Conservation (phyloP, 2,888 invertebrate species). For the Ceriagrion tenellum region DNA sequence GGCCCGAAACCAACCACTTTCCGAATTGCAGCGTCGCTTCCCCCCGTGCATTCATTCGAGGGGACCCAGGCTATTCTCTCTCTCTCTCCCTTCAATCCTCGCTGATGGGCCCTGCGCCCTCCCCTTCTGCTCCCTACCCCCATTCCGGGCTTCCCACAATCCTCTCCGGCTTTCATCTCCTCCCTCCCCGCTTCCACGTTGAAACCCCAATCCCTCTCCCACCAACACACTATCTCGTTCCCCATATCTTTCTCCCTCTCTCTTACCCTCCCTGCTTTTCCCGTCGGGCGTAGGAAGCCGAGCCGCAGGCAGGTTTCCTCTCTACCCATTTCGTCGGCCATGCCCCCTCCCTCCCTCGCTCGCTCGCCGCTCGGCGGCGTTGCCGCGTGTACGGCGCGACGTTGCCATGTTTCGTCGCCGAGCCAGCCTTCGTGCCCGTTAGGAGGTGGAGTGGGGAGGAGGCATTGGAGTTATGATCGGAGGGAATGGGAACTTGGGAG, state of each 20-base stretch:
- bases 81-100: background rate
- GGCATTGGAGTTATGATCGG: background rate
- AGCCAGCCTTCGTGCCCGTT: background rate
- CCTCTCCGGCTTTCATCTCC: background rate
- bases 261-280: background rate
- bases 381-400: background rate
- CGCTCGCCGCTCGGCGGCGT: background rate
- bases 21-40: conserved; percentile 44
- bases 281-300: conserved; percentile 8
- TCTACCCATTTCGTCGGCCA: conserved; percentile 44
- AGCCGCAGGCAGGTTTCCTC: conserved; percentile 47
- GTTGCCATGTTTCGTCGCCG: background rate
- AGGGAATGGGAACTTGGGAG: background rate
- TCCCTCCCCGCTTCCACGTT: background rate
- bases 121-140: background rate
- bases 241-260: background rate
- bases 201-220: background rate
- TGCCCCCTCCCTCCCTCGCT: conserved; percentile 34
- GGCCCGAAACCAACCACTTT: conserved; percentile 65
- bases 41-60: background rate
- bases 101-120: background rate
- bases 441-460: background rate
- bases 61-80: background rate
- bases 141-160: background rate
- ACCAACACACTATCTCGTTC: background rate